Base-by-base conservation (phyloP, 2,113 vertebrate genomes). In the Aix galericulata region DNA sequence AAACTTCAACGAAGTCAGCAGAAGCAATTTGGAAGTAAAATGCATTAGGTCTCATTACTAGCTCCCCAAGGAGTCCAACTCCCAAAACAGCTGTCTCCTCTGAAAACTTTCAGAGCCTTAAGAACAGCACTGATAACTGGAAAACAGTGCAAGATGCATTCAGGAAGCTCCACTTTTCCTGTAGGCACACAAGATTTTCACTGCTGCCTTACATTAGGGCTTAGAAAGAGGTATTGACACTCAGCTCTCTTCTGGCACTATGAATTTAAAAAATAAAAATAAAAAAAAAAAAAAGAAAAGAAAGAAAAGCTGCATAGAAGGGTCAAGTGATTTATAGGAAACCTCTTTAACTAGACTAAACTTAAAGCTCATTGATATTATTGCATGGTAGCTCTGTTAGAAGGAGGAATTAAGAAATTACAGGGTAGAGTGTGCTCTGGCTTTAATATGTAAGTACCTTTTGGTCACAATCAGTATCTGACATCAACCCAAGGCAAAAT, bases 1-100 rank as follows among this genome's bases (percentile, higher is more conserved):
- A 93, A 82, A 72, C 42, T 88, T 78, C 5, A 88, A 60, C 58
- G 50, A 77, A 96, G 67, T 86, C 73, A 86, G 83, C 44, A 97
- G 71, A 72, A 89, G 66, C 21, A 53, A 64, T 86, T 88, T 76
- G 82, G 74, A 92, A 76, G 34, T 52, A 82, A 75, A 92, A 87
- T 26, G 13, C 27, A 32, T 88, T 79, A 76, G 23, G 93, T 16
- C 66, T 84, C 80, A 72, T 89, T 93, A 38, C 22, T 46, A 31
- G 32, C 52, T 94, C 86, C 64, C 72, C 42, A 63, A 56, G 80
- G 92, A 88, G 66, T 82, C 84, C 66, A 58, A 32, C 34, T 92
- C 62, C 69, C 52, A 32, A 27, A 72, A 38, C 77, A 78, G 25
- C 63, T 75, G 0, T 77, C 56, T 82, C 42, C 78, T 72, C 38